Percentiles rank a stretch among this genome's conserved stretches.
phyloP scores from a whole-genome alignment of 37 sponge, comb jelly and placozoan genomes.

The Haliclona indistincta region DNA sequence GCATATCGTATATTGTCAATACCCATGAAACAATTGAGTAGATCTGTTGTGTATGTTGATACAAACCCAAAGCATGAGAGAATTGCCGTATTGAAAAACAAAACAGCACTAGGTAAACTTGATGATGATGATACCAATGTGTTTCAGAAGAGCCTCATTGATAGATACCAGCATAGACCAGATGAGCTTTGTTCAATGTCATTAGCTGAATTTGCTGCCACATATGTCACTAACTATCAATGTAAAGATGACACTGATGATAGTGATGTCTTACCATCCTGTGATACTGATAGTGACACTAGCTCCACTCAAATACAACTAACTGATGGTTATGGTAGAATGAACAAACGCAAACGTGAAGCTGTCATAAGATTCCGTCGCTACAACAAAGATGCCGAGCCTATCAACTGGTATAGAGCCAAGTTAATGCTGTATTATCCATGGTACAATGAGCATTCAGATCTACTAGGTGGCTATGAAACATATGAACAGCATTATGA shows the following conservation, averaged over 20 bases:
- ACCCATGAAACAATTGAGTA: background rate
- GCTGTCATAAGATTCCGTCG: background rate
- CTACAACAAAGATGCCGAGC: background rate
- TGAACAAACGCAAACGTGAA: background rate
- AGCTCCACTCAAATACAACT: background rate
- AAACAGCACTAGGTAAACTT: background rate
- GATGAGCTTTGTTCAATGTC: background rate
- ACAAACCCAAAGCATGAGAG: background rate
- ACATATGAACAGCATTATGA: slow-evolving; percentile 8
- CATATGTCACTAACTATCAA: background rate
- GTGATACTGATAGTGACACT: background rate
- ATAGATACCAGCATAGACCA: background rate
- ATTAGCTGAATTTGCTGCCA: slow-evolving; percentile 13
- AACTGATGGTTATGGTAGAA: slow-evolving; percentile 16
- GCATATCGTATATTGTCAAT: slow-evolving; percentile 9
- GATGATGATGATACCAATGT: slow-evolving; percentile 6
- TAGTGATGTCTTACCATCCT: background rate
- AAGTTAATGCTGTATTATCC: slow-evolving; percentile 8
- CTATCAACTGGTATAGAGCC: background rate
- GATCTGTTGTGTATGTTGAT: slow-evolving; percentile 19
- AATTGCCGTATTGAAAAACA: background rate
- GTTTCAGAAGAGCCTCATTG: slow-evolving; percentile 7
- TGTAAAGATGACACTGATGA: slow-evolving; percentile 4
- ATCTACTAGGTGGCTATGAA: background rate
- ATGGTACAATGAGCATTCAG: background rate